Evolutionary conservation across 1,140 invertebrate genomes (phyloP).

Genomic region (Holcopasites calliopsidis): DNA sequence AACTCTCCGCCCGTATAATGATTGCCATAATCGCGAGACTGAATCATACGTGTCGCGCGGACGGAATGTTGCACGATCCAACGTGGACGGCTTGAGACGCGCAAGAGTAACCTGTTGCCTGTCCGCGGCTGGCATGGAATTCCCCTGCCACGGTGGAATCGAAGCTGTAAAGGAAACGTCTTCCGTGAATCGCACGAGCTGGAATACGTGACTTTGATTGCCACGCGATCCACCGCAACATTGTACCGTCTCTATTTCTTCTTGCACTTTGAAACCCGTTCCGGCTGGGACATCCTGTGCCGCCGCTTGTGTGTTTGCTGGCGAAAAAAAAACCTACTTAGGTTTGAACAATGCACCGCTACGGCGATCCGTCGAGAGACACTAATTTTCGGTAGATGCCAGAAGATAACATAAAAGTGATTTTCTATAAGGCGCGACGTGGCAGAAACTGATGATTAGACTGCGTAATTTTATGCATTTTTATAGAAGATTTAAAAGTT

Average conservation of each 20-base stretch:
- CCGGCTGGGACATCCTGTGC: too few relatives aligned
- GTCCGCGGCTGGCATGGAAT: slow-evolving; percentile 20
- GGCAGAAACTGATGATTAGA: too few relatives aligned
- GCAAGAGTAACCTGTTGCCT: slow-evolving; percentile 53
- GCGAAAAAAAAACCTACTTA: too few relatives aligned
- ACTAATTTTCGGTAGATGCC: too few relatives aligned
- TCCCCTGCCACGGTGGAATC: slow-evolving; percentile 13
- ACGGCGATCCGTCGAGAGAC: too few relatives aligned
- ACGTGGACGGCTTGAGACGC: background rate
- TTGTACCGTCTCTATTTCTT: background rate
- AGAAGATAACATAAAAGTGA: too few relatives aligned
- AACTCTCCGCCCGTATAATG: background rate
- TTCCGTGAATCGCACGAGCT: slow-evolving; percentile 5
- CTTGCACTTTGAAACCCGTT: too few relatives aligned
- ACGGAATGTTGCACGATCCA: background rate
- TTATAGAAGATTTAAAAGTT: too few relatives aligned
- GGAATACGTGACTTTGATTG: slow-evolving; percentile 8
- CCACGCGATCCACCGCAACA: background rate
- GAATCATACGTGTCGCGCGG: background rate
- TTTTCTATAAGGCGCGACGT: too few relatives aligned
- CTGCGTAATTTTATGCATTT: too few relatives aligned
- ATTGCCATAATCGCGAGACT: slow-evolving; percentile 12
- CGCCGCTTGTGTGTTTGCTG: too few relatives aligned
- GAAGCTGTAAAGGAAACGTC: slow-evolving; percentile 2
- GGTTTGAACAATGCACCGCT: too few relatives aligned